Evolutionary conservation across 2,797 vertebrate genomes (phyloP), one percentile per base, ranked within the genome.

Genomic region (Adrianichthys oophorus): DNA sequence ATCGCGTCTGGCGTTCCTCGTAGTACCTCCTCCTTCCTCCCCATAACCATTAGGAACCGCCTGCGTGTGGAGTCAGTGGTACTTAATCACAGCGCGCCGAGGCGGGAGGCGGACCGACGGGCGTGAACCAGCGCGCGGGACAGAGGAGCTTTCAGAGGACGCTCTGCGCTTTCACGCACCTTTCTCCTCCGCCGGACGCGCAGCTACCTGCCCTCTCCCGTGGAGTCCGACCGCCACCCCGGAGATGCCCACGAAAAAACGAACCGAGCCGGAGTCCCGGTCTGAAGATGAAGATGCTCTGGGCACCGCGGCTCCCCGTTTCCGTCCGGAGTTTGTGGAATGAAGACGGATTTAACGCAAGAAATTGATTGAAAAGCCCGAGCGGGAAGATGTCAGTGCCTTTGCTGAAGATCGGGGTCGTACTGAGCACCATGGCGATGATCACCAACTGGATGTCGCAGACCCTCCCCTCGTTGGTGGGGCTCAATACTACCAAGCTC

Each of bases 391-490:
- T 95, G 94, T 93, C 95, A 82, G 94, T 96, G 85, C 94, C 95
- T 83, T 84, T 97, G 90, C 91, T 96, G 69, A 96, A 97, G 91
- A 94, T 97, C 84, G 95, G 95, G 76, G 95, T 96, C 82, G 94
- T 97, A 88, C 95, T 97, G 76, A 97, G 95, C 93, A 97, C 95
- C 89, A 96, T 96, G 95, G 95, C 95, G 74, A 96, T 97, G 95
- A 96, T 97, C 82, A 96, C 95, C 90, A 97, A 96, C 93, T 97
- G 95, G 95, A 96, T 97, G 95, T 97, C 94, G 82, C 95, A 97
- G 92, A 97, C 95, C 61, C 90, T 97, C 88, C 95, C 95, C 65
- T 94, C 95, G 40, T 89, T 97, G 80, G 96, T 96, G 87, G 96
- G 96, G 83, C 94, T 98, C 80, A 98, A 97, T 80, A 95, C 93